Base-by-base conservation (phyloP, 2,888 invertebrate genomes). In the Cheilosia scutellata region DNA sequence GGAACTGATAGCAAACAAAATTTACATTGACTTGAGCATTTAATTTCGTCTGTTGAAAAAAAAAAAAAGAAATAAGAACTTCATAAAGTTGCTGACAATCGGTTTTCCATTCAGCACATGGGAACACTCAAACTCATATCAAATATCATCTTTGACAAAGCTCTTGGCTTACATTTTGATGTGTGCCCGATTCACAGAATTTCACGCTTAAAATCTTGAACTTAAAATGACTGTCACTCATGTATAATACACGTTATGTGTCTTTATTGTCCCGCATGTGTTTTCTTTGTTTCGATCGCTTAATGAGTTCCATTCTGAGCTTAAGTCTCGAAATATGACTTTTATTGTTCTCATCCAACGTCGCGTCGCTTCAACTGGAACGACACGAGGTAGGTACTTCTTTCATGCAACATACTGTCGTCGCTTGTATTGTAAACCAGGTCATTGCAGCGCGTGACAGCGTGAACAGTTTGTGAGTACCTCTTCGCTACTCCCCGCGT, bases 401-500 rank as follows among this genome's bases (percentile, higher is more conserved):
- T 62, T 37, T 11, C 77, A 82, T 82, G 57, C 55, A 51, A 57
- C 33, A 47, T 16, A 31, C 62, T 70, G 82, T 58, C 76, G 58
- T 47, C 44, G 31, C 20, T 49, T 31, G 20, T 47, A 82, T 57
- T 40, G 16, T 53, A 83, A 83, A 83, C 55, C 82, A 77, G 82
- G 82, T 77, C 82, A 77, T 29, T 77, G 72, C 66, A 66, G 55
- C 66, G 77, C 71, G 72, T 77, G 82, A 82, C 62, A 77, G 72
- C 72, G 62, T 72, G 77, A 72, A 72, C 77, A 77, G 57, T 65
- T 65, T 58, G 11, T 51, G 27, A 29, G 13, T 63, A 25, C 20
- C 20, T 1, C 1, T 20, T 1, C 20, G n/a, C 20, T 20, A 20
- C 62, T 51, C 31, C 25, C 47, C 2, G 11, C 9, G 3, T 33